phyloP scores from a whole-genome alignment of 1,140 invertebrate species.

The Arion vulgaris region DNA sequence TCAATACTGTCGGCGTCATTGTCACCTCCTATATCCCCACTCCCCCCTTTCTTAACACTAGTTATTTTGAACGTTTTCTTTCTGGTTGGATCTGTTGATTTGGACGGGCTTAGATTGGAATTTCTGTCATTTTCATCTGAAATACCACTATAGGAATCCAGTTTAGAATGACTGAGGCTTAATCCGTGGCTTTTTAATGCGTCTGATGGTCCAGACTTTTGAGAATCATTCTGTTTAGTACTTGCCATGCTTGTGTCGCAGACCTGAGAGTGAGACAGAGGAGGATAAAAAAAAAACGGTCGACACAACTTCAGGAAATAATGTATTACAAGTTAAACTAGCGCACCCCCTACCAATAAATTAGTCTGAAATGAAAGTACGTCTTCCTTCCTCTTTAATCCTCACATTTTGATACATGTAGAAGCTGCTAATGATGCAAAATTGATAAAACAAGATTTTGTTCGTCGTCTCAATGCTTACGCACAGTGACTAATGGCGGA shows the following conservation, averaged over 20 bases:
- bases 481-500: constrained; percentile 46
- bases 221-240: not conserved
- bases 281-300: constrained; percentile 24
- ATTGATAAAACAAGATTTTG: constrained; percentile 34
- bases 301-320: constrained; percentile 27
- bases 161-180: not conserved
- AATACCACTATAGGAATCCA: constrained; percentile 8
- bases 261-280: too few species aligned
- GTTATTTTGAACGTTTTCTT: constrained; percentile 95
- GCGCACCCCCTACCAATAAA: constrained; percentile 24
- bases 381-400: not conserved
- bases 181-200: not conserved
- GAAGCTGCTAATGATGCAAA: not conserved
- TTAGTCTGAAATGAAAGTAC: not conserved
- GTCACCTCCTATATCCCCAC: constrained; percentile 84
- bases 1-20: constrained; percentile 93
- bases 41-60: constrained; percentile 81
- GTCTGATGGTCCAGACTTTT: not conserved
- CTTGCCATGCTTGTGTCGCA: constrained; percentile 12
- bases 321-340: not conserved
- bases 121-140: constrained; percentile 37
- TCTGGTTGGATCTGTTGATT: constrained; percentile 77
- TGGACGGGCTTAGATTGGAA: constrained; percentile 34
- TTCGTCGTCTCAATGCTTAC: not conserved
- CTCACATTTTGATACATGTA: constrained; percentile 31